Evolutionary conservation across 2,888 invertebrate genomes (phyloP).

Genomic region (Mantis religiosa): DNA sequence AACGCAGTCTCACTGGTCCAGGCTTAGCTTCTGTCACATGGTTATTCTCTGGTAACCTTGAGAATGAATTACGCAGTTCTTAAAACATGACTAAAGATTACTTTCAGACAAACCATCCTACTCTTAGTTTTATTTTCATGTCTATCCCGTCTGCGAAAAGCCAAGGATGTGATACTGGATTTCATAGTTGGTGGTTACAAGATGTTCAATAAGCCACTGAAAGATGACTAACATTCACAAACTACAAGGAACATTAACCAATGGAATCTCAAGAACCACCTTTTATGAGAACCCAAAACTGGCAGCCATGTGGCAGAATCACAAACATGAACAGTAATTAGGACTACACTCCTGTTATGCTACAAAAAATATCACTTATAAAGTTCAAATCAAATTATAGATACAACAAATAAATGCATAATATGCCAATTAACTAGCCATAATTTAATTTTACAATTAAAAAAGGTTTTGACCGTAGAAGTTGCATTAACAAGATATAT

Average conservation of each 20-base stretch:
- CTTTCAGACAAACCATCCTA: background rate
- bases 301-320: background rate
- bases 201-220: background rate
- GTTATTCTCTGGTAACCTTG: background rate
- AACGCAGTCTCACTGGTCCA: slow-evolving; percentile 5
- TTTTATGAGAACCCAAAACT: background rate
- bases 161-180: background rate
- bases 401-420: slow-evolving; percentile 2
- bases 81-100: background rate
- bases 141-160: background rate
- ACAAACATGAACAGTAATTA: background rate
- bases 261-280: background rate
- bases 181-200: background rate
- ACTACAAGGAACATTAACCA: background rate
- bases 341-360: background rate
- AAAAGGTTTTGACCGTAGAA: background rate
- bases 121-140: background rate
- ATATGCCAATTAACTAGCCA: background rate
- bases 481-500: background rate
- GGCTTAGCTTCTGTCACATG: background rate
- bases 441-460: background rate
- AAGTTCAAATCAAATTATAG: background rate
- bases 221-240: background rate
- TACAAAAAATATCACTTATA: slow-evolving; percentile 3
- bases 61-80: background rate